Percentiles rank a stretch among this genome's conserved stretches.
Evolutionary conservation across 2,888 invertebrate species (phyloP).

Genomic region (Perizoma affinitatum): DNA sequence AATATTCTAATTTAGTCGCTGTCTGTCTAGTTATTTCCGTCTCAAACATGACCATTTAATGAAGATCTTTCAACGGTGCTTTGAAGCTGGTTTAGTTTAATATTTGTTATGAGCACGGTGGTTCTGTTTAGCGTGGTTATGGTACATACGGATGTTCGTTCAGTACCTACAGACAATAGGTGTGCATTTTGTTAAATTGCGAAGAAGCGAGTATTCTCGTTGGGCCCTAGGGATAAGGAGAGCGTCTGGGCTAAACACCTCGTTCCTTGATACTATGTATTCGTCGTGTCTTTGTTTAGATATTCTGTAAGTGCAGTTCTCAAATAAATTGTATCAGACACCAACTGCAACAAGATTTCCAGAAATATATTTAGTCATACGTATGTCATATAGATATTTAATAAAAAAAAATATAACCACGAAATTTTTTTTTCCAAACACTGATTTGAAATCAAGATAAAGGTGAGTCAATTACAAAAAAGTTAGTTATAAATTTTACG

Average conservation of each 20-base stretch:
- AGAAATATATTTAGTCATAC: too few species aligned
- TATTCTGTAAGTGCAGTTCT: not conserved
- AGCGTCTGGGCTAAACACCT: constrained; percentile 76
- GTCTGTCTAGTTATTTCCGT: constrained; percentile 77
- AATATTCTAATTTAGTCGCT: constrained; percentile 77
- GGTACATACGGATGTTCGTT: constrained; percentile 53
- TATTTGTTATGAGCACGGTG: constrained; percentile 43
- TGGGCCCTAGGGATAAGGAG: constrained; percentile 66
- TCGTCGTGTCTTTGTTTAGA: constrained; percentile 48
- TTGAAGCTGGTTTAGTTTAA: constrained; percentile 44
- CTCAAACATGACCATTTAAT: constrained; percentile 57
- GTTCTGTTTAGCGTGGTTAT: constrained; percentile 59
- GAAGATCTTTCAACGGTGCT: constrained; percentile 50
- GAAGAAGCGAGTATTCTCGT: constrained; percentile 64
- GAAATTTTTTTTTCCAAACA: too few species aligned
- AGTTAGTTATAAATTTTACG: too few species aligned
- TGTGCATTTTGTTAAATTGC: constrained; percentile 77
- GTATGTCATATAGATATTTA: too few species aligned
- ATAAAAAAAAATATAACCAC: too few species aligned
- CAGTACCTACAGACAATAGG: constrained; percentile 49
- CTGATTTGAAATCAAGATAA: too few species aligned
- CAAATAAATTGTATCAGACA: not conserved
- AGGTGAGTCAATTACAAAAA: too few species aligned
- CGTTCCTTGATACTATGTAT: constrained; percentile 55
- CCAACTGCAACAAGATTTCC: not conserved